Conservation (phyloP, 2,113 vertebrate genomes). For the Pyxicephalus adspersus region DNA sequence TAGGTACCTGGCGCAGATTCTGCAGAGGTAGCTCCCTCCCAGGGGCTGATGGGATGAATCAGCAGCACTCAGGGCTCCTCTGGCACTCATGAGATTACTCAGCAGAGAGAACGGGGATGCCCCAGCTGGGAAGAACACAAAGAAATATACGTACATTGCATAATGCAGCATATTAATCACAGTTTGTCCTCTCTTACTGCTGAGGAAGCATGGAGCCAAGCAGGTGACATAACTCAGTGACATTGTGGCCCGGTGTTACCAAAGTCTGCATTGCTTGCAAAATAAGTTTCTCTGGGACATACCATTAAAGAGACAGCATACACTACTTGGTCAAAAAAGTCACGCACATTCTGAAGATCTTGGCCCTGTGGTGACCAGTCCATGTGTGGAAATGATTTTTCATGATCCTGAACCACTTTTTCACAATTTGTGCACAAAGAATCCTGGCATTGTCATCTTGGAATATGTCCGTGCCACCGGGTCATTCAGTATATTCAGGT, state of each 20-base stretch:
- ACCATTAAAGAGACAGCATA: too few relatives aligned
- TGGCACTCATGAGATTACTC: slow-evolving; percentile 10
- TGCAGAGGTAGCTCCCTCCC: not conserved
- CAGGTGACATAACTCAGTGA: not conserved
- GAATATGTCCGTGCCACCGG: too few relatives aligned
- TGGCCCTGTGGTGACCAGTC: too few relatives aligned
- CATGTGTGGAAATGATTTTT: too few relatives aligned
- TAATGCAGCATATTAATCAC: not conserved
- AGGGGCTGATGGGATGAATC: slow-evolving; percentile 11
- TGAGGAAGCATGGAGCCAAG: not conserved
- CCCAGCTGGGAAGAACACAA: slow-evolving; percentile 8
- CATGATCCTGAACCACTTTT: too few relatives aligned
- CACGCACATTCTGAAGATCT: too few relatives aligned
- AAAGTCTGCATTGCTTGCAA: too few relatives aligned
- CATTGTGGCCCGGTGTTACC: not conserved
- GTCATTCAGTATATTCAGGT: too few relatives aligned
- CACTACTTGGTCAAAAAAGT: too few relatives aligned
- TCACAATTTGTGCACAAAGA: too few relatives aligned
- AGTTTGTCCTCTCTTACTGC: not conserved
- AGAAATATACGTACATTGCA: slow-evolving; percentile 33
- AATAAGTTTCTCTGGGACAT: too few relatives aligned
- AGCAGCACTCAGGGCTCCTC: slow-evolving; percentile 6
- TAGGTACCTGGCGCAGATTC: not conserved
- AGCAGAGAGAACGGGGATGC: slow-evolving; percentile 12
- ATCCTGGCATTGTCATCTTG: too few relatives aligned